Evolutionary conservation across 1,140 invertebrate species (phyloP).

Genomic region (Plectus sambesii): DNA sequence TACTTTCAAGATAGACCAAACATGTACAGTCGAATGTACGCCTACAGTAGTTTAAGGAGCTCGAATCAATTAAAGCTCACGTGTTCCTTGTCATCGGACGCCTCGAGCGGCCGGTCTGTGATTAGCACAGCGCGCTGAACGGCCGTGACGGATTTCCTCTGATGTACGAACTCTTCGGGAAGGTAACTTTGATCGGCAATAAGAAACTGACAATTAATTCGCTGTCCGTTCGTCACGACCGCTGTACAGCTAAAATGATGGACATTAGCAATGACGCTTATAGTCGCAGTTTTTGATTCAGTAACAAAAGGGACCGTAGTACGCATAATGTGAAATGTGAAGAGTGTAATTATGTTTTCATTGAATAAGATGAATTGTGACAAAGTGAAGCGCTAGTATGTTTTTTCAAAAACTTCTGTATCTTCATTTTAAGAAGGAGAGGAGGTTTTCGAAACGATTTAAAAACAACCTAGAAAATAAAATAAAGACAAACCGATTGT

Average conservation of each 20-base stretch:
- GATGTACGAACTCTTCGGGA: constrained; percentile 3
- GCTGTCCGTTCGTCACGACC: constrained; percentile 17
- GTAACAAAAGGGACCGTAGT: neutral
- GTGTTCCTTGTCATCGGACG: constrained; percentile 13
- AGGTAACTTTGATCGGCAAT: constrained; percentile 17
- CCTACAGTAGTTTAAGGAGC: no score
- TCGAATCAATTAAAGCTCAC: no score
- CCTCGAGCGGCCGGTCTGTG: constrained; percentile 16
- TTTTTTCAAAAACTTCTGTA: neutral
- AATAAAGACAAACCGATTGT: constrained; percentile 39
- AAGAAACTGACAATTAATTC: constrained; percentile 20
- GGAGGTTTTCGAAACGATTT: no score
- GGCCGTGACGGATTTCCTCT: neutral
- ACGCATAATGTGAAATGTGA: neutral
- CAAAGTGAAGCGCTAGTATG: neutral
- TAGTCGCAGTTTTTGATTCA: constrained; percentile 14
- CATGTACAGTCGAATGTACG: no score
- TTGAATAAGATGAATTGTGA: neutral
- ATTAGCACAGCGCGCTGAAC: constrained; percentile 15
- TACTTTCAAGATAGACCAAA: no score
- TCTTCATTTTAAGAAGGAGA: neutral
- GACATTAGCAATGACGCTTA: neutral
- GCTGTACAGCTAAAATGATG: constrained; percentile 17
- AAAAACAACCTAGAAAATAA: no score
- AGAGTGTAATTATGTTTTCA: neutral